Base-by-base conservation (phyloP, 2,113 vertebrate genomes). In the Tupaia tana region DNA sequence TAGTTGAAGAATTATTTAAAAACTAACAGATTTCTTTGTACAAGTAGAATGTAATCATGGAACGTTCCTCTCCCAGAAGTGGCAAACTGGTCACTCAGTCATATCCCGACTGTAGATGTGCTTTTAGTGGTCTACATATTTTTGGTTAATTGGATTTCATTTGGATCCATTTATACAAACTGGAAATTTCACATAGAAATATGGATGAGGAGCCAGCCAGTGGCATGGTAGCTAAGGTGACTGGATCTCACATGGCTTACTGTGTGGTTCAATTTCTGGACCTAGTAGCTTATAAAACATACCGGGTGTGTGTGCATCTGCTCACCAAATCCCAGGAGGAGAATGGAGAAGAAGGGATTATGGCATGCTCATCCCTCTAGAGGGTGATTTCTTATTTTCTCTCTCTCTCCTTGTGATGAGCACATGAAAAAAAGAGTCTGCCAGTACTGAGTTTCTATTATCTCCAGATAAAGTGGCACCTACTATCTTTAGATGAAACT, bases 1-100 rank as follows among this genome's bases (percentile, higher is more conserved):
- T 95, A 91, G 89, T 86, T 88, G 34, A 90, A 96, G 87, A 93
- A 95, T 93, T 91, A 63, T 69, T 86, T 87, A 74, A 19, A 93
- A 95, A 81, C 52, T 10, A n/a, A 90, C 89, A 61, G 85, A 91
- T 89, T 97, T 94, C 81, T 73, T 69, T 91, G 19, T 63, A 81
- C 58, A 92, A 66, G 31, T 20, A 84, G 22, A 94, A 70, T 67
- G 43, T 34, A 34, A 78, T 84, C 14, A 54, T 29, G 29, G 84
- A 78, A 64, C 69, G n/a, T 66, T 84, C 75, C 54, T 88, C 22
- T 90, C 90, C 34, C 5, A 63, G 59, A 95, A 92, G 34, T 67
- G 74, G 10, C 59, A 78, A 52, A 43, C 24, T 34, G 15, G 58
- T 7, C 34, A 58, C 22, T 89, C 24, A 58, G 59, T 31, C n/a